These are phyloP conservation scores for Apostichopus californicus DNA, from an alignment of 35 echinoderm and acorn worm genomes.

Conservation along the genomic window DNA sequence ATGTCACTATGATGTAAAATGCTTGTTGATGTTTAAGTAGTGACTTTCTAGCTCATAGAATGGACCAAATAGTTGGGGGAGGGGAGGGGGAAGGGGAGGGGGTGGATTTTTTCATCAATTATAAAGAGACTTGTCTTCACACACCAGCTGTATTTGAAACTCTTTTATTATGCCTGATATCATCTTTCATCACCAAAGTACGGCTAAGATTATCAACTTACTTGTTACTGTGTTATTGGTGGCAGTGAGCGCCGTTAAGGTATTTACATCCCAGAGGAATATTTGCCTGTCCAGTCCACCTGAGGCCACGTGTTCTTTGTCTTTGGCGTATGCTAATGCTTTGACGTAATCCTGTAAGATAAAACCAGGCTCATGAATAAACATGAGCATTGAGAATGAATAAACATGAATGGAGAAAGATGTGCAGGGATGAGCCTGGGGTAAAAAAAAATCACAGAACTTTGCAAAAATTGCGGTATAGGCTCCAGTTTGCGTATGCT, in stretches of 20 bases:
- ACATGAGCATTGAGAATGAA: neutral
- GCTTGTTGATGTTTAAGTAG: no score
- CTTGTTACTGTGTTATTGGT: slow-evolving; percentile 99
- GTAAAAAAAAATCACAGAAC: no score
- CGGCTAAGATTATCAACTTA: slow-evolving; percentile 55
- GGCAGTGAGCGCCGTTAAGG: slow-evolving; percentile 94
- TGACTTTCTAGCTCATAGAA: no score
- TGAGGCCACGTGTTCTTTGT: slow-evolving; percentile 95
- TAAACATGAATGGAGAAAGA: neutral
- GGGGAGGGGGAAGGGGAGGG: no score
- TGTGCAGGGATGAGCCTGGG: no score
- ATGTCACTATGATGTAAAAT: no score
- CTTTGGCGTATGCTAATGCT: slow-evolving; percentile 98
- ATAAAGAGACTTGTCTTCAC: no score
- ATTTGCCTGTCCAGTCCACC: slow-evolving; percentile 97
- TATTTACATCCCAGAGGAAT: slow-evolving; percentile 99
- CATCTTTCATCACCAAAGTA: neutral
- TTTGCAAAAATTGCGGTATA: no score
- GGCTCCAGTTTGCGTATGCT: no score
- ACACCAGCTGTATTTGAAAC: neutral
- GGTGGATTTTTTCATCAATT: neutral
- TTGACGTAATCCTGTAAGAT: slow-evolving; percentile 94
- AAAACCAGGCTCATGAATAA: neutral
- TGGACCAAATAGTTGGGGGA: no score
- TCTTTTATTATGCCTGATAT: neutral